A percentile compares a stretch with the other conserved stretches of the same genome.
Conservation (phyloP, 2,797 vertebrate species). For the Fringilla coelebs region DNA sequence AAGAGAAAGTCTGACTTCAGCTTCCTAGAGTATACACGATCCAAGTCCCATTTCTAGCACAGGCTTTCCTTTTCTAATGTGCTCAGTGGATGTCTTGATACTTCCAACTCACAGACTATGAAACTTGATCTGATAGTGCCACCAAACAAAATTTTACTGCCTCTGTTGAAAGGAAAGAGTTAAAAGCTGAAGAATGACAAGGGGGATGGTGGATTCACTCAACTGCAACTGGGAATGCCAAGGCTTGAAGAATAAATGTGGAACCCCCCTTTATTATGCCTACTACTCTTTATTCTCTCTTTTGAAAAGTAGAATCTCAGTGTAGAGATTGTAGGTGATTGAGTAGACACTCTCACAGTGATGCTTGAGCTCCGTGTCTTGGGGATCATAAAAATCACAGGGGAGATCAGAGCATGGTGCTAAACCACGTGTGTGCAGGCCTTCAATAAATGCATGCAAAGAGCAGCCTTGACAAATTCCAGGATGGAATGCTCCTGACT, state of each 20-base stretch:
- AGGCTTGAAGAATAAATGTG: background rate
- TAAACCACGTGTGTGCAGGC: accelerated
- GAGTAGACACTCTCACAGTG: background rate
- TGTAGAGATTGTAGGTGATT: background rate
- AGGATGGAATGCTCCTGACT: background rate
- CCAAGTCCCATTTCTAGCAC: background rate
- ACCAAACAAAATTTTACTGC: background rate
- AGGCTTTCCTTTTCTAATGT: background rate
- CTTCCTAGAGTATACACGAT: background rate
- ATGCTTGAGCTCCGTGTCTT: background rate
- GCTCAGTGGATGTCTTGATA: background rate
- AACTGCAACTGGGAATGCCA: background rate
- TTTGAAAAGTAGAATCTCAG: background rate
- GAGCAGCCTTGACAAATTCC: background rate
- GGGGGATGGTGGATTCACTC: background rate
- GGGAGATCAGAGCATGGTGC: background rate
- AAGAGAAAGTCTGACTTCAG: background rate
- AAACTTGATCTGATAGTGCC: background rate
- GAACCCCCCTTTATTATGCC: too few species aligned
- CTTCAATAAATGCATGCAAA: background rate
- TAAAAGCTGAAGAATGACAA: background rate
- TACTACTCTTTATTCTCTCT: background rate
- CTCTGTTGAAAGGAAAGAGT: background rate
- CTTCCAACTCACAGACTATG: background rate
- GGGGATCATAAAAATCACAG: background rate